Percentiles rank a stretch among this genome's conserved stretches.
Evolutionary conservation across 2,888 invertebrate species (phyloP).

Genomic region (Elaeidobius kamerunicus): DNA sequence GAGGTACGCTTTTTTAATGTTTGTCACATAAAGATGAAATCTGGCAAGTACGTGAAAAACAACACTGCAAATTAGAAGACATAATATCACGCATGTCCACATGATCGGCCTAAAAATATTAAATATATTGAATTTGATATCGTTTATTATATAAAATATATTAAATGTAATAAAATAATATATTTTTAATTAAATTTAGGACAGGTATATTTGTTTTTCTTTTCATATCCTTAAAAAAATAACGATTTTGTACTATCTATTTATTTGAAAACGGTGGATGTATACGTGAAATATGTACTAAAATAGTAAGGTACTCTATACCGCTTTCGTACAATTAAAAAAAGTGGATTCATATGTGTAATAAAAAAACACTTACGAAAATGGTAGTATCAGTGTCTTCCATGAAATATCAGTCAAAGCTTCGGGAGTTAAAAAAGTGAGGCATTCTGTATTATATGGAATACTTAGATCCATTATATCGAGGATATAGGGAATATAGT

Average conservation of each 20-base stretch:
- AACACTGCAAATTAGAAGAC: conserved; percentile 62
- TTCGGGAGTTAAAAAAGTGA: conserved; percentile 82
- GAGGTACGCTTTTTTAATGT: conserved; percentile 37
- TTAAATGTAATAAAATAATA: too few species aligned
- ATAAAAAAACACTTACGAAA: conserved; percentile 62
- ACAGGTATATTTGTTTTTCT: too few species aligned
- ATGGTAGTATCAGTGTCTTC: conserved; percentile 78
- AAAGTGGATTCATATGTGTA: too few species aligned
- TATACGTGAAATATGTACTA: too few species aligned
- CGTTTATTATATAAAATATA: too few species aligned
- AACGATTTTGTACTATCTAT: too few species aligned
- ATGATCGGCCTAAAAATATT: conserved; percentile 51
- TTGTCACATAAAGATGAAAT: conserved; percentile 53
- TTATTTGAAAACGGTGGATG: too few species aligned
- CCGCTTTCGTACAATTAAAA: too few species aligned
- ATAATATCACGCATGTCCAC: conserved; percentile 71
- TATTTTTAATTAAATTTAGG: too few species aligned
- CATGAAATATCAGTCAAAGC: conserved; percentile 77
- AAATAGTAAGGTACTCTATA: too few species aligned
- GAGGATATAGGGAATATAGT: conserved; percentile 67
- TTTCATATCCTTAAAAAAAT: too few species aligned
- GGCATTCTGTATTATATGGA: conserved; percentile 78
- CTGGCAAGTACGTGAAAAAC: conserved; percentile 64
- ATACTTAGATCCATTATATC: conserved; percentile 69
- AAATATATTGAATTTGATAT: too few species aligned